Conservation (phyloP, 2,797 vertebrate genomes). For the Thripadectes ignobilis region DNA sequence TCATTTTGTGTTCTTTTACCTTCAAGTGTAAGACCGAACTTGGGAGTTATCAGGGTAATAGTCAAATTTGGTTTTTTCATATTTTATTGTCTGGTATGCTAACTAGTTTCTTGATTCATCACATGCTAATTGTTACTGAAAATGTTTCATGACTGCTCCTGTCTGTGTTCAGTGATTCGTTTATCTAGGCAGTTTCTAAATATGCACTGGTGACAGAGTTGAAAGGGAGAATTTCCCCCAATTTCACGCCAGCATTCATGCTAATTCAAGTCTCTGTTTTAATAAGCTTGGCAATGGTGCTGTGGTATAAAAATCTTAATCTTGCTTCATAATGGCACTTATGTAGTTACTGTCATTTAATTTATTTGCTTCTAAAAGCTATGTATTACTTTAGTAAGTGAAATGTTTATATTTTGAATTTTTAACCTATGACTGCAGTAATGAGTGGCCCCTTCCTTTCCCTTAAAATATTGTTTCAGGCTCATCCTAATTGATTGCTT, state of each 20-base stretch:
- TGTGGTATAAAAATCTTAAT: neutral
- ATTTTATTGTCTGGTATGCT: neutral
- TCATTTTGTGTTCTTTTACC: neutral
- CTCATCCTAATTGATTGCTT: slow-evolving; percentile 39
- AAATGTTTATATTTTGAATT: neutral
- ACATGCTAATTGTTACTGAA: neutral
- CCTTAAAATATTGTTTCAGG: neutral
- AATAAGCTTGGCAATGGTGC: neutral
- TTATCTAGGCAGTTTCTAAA: neutral
- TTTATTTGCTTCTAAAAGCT: neutral
- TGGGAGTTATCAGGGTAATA: neutral
- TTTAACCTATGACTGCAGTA: neutral
- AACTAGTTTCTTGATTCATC: neutral
- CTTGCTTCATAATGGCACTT: neutral
- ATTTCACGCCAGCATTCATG: accelerated
- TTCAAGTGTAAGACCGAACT: neutral
- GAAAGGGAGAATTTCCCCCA: neutral
- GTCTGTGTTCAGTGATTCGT: neutral
- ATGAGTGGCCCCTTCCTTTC: neutral
- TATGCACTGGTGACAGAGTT: neutral
- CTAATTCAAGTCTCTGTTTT: neutral
- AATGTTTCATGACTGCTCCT: neutral
- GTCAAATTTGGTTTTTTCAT: neutral
- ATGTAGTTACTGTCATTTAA: neutral
- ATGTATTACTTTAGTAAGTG: neutral